Evolutionary conservation across 1,140 invertebrate species (phyloP), one percentile per base, ranked within the genome.

Genomic region (Chironomus tepperi): DNA sequence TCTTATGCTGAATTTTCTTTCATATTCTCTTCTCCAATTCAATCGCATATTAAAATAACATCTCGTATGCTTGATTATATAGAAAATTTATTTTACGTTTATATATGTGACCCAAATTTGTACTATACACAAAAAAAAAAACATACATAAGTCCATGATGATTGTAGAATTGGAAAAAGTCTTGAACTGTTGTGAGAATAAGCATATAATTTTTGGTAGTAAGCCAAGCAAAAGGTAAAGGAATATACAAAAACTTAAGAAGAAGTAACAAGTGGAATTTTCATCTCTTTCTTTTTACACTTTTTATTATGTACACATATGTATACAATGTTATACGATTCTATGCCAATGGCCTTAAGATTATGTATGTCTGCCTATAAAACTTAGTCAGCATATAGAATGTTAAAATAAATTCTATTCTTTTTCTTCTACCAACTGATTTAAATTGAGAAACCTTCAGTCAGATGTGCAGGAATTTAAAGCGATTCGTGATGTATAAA

Each of bases 201-300:
- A 57, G 47, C 47, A 12, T 15, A 57, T 57, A n/a, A 9, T 57
- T n/a, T 57, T 34, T 34, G 24, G 24, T 34, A 34, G 24, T 34
- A 57, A 57, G n/a, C 47, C 12, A 57, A 70, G 9, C 18, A 18
- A 21, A 70, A 70, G 65, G 65, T 70, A 70, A 70, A 18, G 19
- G 10, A 70, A 57, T 19, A 70, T 70, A 18, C 9, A 70, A 70
- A 34, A 34, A 34, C 1, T 34, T 19, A 70, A 70, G 65, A 70
- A 70, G 65, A 70, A 70, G 65, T 70, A 70, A 70, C 65, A 70
- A 70, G 65, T 70, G 65, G 65, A 70, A 70, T 70, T 70, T 70
- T 70, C 7, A 7, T 70, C 65, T 70, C 16, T 70, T 70, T 70
- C 65, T 57, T 12, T 57, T 57, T 57, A 34, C 24, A 34, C 24